Conservation (phyloP, 1,140 invertebrate genomes). For the Apis cerana region DNA sequence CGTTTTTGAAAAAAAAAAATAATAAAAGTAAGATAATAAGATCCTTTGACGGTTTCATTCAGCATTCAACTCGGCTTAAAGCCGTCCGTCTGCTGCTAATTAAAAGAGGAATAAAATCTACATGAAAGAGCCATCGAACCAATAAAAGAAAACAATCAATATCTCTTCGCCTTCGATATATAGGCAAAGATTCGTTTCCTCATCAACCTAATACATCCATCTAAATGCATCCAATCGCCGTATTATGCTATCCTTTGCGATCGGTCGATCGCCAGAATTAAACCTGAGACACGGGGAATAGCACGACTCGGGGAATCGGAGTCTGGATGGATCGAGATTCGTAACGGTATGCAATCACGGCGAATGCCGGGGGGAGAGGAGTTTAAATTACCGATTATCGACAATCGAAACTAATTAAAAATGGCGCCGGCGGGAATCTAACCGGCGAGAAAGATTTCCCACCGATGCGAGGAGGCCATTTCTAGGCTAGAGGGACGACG, state of each 20-base stretch:
- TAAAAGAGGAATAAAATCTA: no score
- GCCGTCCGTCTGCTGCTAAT: no score
- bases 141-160: no score
- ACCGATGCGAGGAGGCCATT: slow-evolving; percentile 29
- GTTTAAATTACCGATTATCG: slow-evolving; percentile 53
- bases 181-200: no score
- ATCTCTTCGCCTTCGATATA: no score
- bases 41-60: no score
- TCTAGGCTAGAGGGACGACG: slow-evolving; percentile 56
- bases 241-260: neutral
- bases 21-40: no score
- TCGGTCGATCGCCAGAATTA: neutral
- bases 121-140: no score
- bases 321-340: neutral
- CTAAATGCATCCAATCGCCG: no score
- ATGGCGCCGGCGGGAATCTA: slow-evolving; percentile 23
- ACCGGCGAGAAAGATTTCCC: slow-evolving; percentile 32
- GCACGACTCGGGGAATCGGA: neutral
- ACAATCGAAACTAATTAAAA: slow-evolving; percentile 52
- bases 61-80: no score
- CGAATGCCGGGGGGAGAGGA: neutral
- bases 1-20: no score
- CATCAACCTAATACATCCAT: no score
- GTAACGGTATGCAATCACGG: slow-evolving; percentile 7
- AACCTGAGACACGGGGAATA: neutral